Conservation (phyloP, 2,113 vertebrate genomes). For the Pedetes capensis region DNA sequence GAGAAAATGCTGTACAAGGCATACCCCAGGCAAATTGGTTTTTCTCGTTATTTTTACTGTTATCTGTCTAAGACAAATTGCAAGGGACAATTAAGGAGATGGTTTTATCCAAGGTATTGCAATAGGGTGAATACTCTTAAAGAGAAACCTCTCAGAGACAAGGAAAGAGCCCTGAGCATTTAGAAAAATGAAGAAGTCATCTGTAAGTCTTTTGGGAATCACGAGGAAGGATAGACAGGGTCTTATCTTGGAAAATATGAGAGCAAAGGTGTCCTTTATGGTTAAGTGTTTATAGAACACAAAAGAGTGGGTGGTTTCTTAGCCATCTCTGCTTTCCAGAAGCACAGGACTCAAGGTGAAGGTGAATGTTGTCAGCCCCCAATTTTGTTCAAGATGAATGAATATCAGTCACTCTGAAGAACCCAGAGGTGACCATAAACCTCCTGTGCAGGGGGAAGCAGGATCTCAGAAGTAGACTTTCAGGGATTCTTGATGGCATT, state of each 20-base stretch:
- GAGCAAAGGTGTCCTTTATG: neutral
- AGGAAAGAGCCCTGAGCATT: neutral
- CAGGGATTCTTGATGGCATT: neutral
- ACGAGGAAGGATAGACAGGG: neutral
- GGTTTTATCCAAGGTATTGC: neutral
- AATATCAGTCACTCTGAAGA: neutral
- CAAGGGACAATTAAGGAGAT: neutral
- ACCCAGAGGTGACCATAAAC: neutral
- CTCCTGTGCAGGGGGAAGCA: neutral
- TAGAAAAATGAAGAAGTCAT: neutral
- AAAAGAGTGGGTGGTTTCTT: neutral
- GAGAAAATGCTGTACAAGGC: neutral
- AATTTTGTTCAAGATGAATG: neutral
- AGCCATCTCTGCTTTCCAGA: neutral
- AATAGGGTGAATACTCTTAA: neutral
- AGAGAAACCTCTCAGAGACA: neutral
- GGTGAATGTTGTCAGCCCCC: neutral
- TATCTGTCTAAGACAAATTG: slow-evolving; percentile 5
- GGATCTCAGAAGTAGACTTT: neutral
- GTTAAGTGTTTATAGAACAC: neutral
- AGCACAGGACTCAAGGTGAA: neutral
- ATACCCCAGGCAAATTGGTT: neutral
- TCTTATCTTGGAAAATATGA: neutral
- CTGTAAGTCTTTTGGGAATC: neutral
- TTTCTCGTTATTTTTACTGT: neutral